Conservation (phyloP, 2,113 vertebrate genomes). For the Himantopus leucocephalus region DNA sequence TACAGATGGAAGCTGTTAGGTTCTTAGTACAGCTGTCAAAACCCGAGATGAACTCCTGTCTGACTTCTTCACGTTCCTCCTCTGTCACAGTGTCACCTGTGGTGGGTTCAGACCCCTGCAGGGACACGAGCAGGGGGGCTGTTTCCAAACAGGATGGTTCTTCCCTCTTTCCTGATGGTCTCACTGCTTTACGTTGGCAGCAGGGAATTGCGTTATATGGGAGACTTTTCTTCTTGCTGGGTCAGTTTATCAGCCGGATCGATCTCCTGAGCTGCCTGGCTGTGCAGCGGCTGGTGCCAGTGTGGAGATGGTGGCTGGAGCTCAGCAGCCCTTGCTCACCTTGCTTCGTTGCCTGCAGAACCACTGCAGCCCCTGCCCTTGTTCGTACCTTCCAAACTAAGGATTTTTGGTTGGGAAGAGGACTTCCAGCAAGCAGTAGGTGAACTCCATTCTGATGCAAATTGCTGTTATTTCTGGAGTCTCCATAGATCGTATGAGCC, state of each 20-base stretch:
- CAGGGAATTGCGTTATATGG: background rate
- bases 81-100: background rate
- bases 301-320: background rate
- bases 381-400: background rate
- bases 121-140: background rate
- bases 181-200: accelerated
- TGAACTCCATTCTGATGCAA: background rate
- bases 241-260: background rate
- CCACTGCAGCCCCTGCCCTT: background rate
- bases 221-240: background rate
- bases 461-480: background rate
- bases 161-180: background rate
- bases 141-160: background rate
- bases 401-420: background rate
- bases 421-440: background rate
- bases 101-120: background rate
- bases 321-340: background rate
- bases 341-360: background rate
- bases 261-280: background rate
- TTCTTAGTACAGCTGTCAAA: background rate
- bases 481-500: accelerated
- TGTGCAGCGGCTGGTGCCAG: background rate
- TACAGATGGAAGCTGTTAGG: background rate
- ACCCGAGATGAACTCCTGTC: background rate
- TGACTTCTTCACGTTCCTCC: background rate